phyloP scores from a whole-genome alignment of 2,888 invertebrate species.

The Rhopalosiphum nymphaeae region DNA sequence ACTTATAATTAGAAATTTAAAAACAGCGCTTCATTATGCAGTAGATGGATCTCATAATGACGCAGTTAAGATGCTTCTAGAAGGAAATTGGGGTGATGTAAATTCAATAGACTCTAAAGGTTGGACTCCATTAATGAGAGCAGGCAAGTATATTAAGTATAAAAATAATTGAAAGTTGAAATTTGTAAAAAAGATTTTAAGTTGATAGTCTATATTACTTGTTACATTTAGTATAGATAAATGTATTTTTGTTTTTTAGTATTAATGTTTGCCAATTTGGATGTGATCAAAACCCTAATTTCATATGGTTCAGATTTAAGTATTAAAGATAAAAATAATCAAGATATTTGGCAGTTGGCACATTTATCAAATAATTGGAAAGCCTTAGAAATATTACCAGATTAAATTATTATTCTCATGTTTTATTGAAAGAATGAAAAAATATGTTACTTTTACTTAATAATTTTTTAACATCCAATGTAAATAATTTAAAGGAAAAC shows the following conservation, averaged over 20 bases:
- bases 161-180: neutral
- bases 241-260: slow-evolving; percentile 34
- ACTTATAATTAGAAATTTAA: slow-evolving; percentile 30
- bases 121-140: slow-evolving; percentile 58
- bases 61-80: slow-evolving; percentile 42
- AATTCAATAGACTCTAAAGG: slow-evolving; percentile 53
- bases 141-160: slow-evolving; percentile 9
- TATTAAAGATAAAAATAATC: slow-evolving; percentile 52
- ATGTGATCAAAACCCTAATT: slow-evolving; percentile 44
- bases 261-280: slow-evolving; percentile 25
- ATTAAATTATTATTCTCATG: neutral
- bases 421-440: slow-evolving; percentile 24
- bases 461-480: neutral
- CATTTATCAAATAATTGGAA: slow-evolving; percentile 57
- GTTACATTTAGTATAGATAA: neutral
- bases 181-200: neutral
- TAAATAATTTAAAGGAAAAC: neutral
- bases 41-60: slow-evolving; percentile 55
- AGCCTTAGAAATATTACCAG: slow-evolving; percentile 52
- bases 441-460: neutral
- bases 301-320: slow-evolving; percentile 28
- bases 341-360: slow-evolving; percentile 56
- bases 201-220: neutral
- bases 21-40: slow-evolving; percentile 61
- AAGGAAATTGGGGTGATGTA: slow-evolving; percentile 43